A percentile compares a stretch with the other conserved stretches of the same genome.
Conservation (phyloP, 2,888 invertebrate genomes). For the Andricus quercusramuli region DNA sequence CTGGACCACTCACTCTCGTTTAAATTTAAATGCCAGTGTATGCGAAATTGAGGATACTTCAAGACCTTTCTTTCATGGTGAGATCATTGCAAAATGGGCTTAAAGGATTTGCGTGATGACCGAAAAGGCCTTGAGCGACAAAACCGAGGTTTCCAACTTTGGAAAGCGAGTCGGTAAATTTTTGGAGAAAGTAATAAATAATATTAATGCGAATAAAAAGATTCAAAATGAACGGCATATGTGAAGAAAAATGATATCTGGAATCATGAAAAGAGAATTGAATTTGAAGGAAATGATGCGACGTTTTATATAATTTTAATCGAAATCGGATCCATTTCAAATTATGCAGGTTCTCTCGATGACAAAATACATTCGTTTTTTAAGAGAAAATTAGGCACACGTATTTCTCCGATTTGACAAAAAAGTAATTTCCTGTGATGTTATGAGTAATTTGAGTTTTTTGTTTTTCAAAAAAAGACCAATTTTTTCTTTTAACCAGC, state of each 20-base stretch:
- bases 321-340: too few species aligned
- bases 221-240: background rate
- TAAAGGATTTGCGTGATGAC: background rate
- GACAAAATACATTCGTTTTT: too few species aligned
- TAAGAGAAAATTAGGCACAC: too few species aligned
- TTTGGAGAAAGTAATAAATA: constrained; percentile 5
- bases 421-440: too few species aligned
- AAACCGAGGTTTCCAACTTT: constrained; percentile 1
- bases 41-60: background rate
- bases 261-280: background rate
- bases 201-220: background rate
- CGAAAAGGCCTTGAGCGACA: background rate
- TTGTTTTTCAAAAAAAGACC: too few species aligned
- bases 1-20: background rate
- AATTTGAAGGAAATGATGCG: background rate
- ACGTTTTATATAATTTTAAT: background rate
- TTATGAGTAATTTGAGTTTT: too few species aligned
- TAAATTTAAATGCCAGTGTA: background rate
- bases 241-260: background rate
- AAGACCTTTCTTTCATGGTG: background rate
- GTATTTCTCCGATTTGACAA: too few species aligned
- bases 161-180: background rate
- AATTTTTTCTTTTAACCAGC: too few species aligned
- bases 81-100: background rate
- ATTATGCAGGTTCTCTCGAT: too few species aligned